A percentile compares a stretch with the other conserved stretches of the same genome.
Evolutionary conservation across 2,113 vertebrate genomes (phyloP).

Genomic region (Bujurquina vittata): DNA sequence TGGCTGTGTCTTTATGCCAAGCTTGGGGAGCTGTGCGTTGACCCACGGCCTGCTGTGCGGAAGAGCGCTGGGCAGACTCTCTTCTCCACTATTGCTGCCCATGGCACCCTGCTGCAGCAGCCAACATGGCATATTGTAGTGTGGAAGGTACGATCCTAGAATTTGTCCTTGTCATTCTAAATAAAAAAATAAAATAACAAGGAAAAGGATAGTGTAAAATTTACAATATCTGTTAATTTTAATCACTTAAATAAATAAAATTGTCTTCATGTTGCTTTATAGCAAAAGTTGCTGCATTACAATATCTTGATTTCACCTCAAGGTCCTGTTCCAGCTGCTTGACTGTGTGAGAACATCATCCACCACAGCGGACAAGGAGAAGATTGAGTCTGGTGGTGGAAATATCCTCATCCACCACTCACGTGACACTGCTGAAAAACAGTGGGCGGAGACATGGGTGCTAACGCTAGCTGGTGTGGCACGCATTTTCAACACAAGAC

Average conservation of each 20-base stretch:
- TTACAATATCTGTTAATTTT: neutral
- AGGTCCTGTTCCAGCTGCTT: slow-evolving; percentile 96
- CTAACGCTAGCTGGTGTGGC: slow-evolving; percentile 95
- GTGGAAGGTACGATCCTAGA: slow-evolving; percentile 85
- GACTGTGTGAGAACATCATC: slow-evolving; percentile 94
- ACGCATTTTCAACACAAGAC: slow-evolving; percentile 96
- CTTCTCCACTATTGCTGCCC: slow-evolving; percentile 96
- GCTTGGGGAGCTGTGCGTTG: slow-evolving; percentile 94
- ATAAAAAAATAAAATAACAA: neutral
- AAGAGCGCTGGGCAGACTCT: slow-evolving; percentile 97
- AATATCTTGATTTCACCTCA: slow-evolving; percentile 5
- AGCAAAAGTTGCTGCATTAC: too few species aligned
- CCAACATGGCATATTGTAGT: slow-evolving; percentile 96
- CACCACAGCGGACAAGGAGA: slow-evolving; percentile 98
- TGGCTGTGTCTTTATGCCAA: slow-evolving; percentile 98
- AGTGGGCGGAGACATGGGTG: slow-evolving; percentile 99
- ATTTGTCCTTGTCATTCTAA: neutral
- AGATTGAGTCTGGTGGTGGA: slow-evolving; percentile 97
- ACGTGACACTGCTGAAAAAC: slow-evolving; percentile 98
- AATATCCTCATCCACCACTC: slow-evolving; percentile 99
- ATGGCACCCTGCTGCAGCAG: slow-evolving; percentile 94
- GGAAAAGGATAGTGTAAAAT: neutral
- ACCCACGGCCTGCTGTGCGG: slow-evolving; percentile 93
- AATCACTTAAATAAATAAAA: neutral
- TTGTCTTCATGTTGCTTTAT: too few species aligned